Conservation (phyloP, 2,888 invertebrate species). For the Helleia helle region DNA sequence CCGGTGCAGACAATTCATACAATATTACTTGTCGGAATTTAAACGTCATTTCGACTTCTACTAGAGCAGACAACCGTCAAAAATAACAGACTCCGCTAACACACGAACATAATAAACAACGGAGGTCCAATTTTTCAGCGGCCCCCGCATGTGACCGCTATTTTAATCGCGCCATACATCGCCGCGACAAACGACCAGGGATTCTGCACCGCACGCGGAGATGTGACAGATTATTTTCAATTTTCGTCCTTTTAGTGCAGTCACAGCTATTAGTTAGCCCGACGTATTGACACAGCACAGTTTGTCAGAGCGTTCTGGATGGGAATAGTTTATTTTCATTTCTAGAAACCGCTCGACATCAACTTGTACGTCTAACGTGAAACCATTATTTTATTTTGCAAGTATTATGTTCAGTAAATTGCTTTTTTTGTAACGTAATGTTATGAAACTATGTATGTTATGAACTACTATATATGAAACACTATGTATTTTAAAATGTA, state of each 20-base stretch:
- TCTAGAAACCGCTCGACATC: not conserved
- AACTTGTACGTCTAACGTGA: not conserved
- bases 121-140: not conserved
- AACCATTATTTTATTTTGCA: not conserved
- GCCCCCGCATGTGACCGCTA: not conserved
- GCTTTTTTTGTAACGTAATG: no score
- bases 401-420: no score
- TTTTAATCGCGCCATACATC: not conserved
- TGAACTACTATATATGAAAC: no score
- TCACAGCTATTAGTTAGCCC: slow-evolving; percentile 12
- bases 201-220: slow-evolving; percentile 13
- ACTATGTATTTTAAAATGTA: no score
- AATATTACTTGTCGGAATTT: no score
- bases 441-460: no score
- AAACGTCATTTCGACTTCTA: no score
- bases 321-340: not conserved
- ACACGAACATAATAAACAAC: no score
- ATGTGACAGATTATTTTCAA: slow-evolving; percentile 26
- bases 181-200: not conserved
- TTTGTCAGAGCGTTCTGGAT: slow-evolving; percentile 8
- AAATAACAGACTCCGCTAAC: no score
- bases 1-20: no score
- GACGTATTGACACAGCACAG: slow-evolving; percentile 14
- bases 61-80: no score
- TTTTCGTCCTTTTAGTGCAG: slow-evolving; percentile 14